Evolutionary conservation across 2,888 invertebrate species (phyloP).

Genomic region (Athalia rosae): DNA sequence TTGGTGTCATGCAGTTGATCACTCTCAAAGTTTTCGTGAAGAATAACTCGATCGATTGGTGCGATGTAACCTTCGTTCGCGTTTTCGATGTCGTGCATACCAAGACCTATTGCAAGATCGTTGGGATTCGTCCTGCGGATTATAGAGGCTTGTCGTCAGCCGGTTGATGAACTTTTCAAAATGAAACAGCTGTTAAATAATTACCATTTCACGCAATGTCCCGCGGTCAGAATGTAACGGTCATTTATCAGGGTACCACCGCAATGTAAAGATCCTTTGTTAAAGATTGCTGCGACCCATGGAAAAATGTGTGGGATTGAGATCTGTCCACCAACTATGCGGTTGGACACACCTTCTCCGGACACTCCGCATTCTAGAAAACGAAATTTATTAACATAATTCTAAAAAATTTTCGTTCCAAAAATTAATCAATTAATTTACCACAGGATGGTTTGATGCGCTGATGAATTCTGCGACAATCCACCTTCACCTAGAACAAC

Average conservation of each 20-base stretch:
- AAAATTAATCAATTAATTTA: slow-evolving; percentile 46
- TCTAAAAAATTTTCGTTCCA: background rate
- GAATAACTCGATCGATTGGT: slow-evolving; percentile 70
- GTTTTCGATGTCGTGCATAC: slow-evolving; percentile 74
- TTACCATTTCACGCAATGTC: slow-evolving; percentile 78
- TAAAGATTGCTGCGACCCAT: slow-evolving; percentile 76
- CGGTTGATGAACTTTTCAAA: background rate
- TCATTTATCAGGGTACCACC: slow-evolving; percentile 77
- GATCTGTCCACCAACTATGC: slow-evolving; percentile 77
- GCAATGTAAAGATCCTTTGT: slow-evolving; percentile 74
- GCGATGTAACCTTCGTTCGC: slow-evolving; percentile 70
- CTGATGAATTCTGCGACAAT: slow-evolving; percentile 30
- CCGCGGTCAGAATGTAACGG: slow-evolving; percentile 77
- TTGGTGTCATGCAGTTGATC: slow-evolving; percentile 76
- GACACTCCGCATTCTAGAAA: slow-evolving; percentile 66
- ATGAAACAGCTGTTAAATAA: background rate
- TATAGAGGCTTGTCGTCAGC: background rate
- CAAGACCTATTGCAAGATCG: slow-evolving; percentile 73
- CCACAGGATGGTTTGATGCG: slow-evolving; percentile 56
- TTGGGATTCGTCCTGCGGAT: slow-evolving; percentile 72
- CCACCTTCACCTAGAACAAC: slow-evolving; percentile 23
- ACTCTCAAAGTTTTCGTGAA: slow-evolving; percentile 75
- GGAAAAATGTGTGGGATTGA: slow-evolving; percentile 76
- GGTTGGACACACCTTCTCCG: slow-evolving; percentile 60
- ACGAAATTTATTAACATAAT: background rate